These are phyloP conservation scores for Nilaparvata lugens DNA, from an alignment of 1,140 invertebrate species.

Conservation along the genomic window DNA sequence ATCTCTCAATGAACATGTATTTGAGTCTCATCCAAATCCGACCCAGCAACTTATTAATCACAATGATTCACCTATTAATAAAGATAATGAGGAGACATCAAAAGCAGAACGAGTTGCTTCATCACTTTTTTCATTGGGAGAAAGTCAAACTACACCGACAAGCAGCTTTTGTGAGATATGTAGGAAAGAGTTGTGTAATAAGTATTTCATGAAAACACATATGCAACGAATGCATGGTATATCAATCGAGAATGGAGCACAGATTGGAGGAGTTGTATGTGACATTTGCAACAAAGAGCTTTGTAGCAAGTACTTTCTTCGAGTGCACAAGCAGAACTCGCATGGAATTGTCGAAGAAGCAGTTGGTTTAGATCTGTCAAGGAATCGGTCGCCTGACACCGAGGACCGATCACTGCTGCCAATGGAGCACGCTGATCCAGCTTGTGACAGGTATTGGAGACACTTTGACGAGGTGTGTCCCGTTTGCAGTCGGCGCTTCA, in stretches of 20 bases:
- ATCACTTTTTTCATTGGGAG: background rate
- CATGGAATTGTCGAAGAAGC: conserved; percentile 81
- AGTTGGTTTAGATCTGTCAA: conserved; percentile 16
- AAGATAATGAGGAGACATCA: conserved; percentile 15
- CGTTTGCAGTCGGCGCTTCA: conserved; percentile 77
- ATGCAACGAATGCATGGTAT: conserved; percentile 99
- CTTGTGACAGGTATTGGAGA: conserved; percentile 46
- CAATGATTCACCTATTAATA: background rate
- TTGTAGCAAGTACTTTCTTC: conserved; percentile 94
- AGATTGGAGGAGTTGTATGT: conserved; percentile 86
- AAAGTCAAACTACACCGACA: conserved; percentile 41
- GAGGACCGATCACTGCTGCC: conserved; percentile 15
- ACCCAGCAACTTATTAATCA: no score
- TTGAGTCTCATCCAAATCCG: conserved; percentile 34
- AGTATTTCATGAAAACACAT: conserved; percentile 99
- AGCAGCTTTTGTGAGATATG: conserved; percentile 97
- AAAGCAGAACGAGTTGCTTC: background rate
- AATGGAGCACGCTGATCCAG: conserved; percentile 19
- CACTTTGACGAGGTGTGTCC: conserved; percentile 74
- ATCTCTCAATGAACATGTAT: conserved; percentile 49
- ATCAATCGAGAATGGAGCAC: conserved; percentile 83
- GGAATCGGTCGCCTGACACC: conserved; percentile 9
- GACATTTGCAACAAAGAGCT: conserved; percentile 96
- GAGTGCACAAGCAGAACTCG: conserved; percentile 95
- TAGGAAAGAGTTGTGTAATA: conserved; percentile 98